Conservation (phyloP, 2,797 vertebrate species). For the Acanthurus tractus region DNA sequence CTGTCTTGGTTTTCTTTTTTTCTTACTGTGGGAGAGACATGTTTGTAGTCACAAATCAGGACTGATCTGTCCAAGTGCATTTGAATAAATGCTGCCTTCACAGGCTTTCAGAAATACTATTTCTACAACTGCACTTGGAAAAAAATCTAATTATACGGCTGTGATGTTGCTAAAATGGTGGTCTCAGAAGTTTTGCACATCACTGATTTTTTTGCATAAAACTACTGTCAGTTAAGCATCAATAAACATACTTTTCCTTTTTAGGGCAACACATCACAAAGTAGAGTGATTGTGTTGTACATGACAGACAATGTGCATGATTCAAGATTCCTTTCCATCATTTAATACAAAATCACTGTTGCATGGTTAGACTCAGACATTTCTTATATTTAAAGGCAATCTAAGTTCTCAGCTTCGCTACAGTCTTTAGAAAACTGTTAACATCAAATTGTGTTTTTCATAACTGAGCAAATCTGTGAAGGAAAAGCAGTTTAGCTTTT, state of each 20-base stretch:
- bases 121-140: not conserved
- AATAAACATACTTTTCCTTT: not conserved
- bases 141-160: not conserved
- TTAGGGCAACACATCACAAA: not conserved
- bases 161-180: not conserved
- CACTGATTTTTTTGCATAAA: not conserved
- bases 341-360: slow-evolving; percentile 1
- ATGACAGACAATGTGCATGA: not conserved
- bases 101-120: not conserved
- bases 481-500: not conserved
- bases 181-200: not conserved
- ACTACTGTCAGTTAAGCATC: not conserved
- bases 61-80: slow-evolving; percentile 43
- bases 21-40: slow-evolving; percentile 37
- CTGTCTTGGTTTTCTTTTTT: slow-evolving; percentile 32
- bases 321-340: not conserved
- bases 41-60: slow-evolving; percentile 36
- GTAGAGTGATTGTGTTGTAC: not conserved
- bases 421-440: slow-evolving; percentile 11
- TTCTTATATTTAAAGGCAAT: slow-evolving; percentile 20
- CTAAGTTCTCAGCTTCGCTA: slow-evolving; percentile 16
- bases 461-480: slow-evolving; percentile 4
- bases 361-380: not conserved
- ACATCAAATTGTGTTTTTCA: slow-evolving; percentile 18
- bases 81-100: slow-evolving; percentile 37